Conservation (phyloP, 92 coral and sea anemone genomes). For the Pocillopora meandrina region DNA sequence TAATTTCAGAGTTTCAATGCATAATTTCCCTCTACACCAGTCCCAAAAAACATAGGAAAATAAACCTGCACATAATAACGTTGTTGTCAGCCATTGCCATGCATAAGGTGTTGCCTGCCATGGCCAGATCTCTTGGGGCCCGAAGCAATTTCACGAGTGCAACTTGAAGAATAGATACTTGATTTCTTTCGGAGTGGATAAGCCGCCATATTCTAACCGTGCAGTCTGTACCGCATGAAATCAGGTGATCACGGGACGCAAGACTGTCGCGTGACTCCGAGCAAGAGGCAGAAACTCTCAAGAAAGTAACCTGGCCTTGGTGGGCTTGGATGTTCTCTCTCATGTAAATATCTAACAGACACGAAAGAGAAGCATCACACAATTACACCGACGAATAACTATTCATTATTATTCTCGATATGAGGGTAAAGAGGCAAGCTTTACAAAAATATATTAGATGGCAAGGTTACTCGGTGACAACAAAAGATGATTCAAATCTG, state of each 20-base stretch:
- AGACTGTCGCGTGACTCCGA: conserved; percentile 53
- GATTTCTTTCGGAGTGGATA: conserved; percentile 38
- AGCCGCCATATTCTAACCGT: conserved; percentile 86
- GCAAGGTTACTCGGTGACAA: too few species aligned
- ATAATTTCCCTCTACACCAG: too few species aligned
- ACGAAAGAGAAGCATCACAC: background rate
- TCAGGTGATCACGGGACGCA: conserved; percentile 77
- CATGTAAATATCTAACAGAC: conserved; percentile 71
- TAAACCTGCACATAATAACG: conserved; percentile 87
- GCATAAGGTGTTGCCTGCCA: conserved; percentile 86
- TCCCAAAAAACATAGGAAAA: background rate
- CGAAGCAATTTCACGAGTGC: conserved; percentile 77
- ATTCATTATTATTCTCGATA: too few species aligned
- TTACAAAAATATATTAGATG: too few species aligned
- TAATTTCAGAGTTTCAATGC: background rate
- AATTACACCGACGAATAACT: too few species aligned
- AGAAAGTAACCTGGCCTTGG: conserved; percentile 82
- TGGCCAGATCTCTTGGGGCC: conserved; percentile 75
- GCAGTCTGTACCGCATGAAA: conserved; percentile 87
- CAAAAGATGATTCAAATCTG: too few species aligned
- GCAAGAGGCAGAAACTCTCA: conserved; percentile 65
- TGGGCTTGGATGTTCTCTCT: conserved; percentile 88
- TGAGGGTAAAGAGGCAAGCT: too few species aligned
- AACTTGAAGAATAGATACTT: conserved; percentile 66
- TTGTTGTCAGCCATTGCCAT: conserved; percentile 78